Conservation (phyloP, 2,797 vertebrate species). For the Pangasius djambal region DNA sequence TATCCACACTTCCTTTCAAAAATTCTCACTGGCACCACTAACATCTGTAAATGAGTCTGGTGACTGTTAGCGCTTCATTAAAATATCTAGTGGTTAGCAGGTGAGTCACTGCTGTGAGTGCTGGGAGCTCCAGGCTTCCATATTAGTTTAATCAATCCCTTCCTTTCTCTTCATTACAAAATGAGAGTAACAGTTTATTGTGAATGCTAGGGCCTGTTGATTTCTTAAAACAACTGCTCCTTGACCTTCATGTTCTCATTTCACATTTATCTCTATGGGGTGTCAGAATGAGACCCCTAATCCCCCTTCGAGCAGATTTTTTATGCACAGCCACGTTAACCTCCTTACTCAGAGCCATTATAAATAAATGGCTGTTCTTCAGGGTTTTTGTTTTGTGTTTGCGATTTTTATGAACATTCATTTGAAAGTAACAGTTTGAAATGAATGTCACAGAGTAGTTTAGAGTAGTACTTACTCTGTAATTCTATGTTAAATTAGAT, state of each 20-base stretch:
- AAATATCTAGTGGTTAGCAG: constrained; percentile 40
- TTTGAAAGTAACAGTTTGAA: neutral
- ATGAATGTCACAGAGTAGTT: neutral
- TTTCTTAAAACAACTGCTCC: constrained; percentile 21
- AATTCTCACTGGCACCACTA: neutral
- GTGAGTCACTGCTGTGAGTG: constrained; percentile 51
- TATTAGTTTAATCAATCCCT: constrained; percentile 33
- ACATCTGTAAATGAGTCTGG: constrained; percentile 42
- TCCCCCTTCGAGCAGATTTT: constrained; percentile 14
- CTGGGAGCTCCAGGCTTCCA: constrained; percentile 9
- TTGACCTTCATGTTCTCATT: constrained; percentile 29
- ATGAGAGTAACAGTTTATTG: neutral
- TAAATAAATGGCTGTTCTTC: neutral
- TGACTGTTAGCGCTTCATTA: constrained; percentile 48
- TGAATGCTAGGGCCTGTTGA: neutral
- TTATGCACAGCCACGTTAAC: neutral
- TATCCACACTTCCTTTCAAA: constrained; percentile 29
- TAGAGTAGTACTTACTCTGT: constrained; percentile 2
- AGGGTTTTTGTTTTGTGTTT: neutral
- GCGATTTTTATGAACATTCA: neutral
- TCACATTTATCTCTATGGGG: constrained; percentile 52
- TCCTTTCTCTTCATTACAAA: constrained; percentile 15
- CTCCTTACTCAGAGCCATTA: neutral
- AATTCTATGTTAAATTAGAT: neutral
- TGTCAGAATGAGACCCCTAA: constrained; percentile 51